Percentiles rank a stretch among this genome's conserved stretches.
Evolutionary conservation across 2,113 vertebrate species (phyloP).

Genomic region (Cnemophilus loriae): DNA sequence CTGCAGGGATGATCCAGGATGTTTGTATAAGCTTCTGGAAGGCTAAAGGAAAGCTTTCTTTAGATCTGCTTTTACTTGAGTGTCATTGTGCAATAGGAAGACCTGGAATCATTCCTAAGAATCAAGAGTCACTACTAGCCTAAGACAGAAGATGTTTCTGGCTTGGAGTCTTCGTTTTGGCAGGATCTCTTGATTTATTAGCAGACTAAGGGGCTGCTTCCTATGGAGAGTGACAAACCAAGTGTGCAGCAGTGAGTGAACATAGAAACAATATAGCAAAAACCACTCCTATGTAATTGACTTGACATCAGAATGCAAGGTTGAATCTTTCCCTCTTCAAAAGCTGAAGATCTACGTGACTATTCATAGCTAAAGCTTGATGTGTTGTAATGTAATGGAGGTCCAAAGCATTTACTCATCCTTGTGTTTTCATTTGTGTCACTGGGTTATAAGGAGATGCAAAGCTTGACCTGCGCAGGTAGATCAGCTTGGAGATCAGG

Average conservation of each 20-base stretch:
- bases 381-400: background rate
- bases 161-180: background rate
- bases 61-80: background rate
- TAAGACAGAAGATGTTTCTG: background rate
- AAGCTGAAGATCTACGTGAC: background rate
- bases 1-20: slow-evolving; percentile 2
- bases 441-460: background rate
- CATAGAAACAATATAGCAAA: background rate
- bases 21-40: slow-evolving; percentile 12
- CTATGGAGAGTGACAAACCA: background rate
- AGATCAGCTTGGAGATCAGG: background rate
- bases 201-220: background rate
- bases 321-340: background rate
- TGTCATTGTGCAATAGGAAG: background rate
- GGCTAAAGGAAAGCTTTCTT: slow-evolving; percentile 2
- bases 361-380: background rate
- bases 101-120: background rate
- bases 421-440: background rate
- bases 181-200: background rate
- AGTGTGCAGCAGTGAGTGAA: background rate
- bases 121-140: background rate
- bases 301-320: background rate
- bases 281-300: background rate
- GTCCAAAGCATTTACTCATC: background rate
- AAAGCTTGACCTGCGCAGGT: background rate